phyloP scores from a whole-genome alignment of 2,888 invertebrate genomes.

The Napeogenes sylphis region DNA sequence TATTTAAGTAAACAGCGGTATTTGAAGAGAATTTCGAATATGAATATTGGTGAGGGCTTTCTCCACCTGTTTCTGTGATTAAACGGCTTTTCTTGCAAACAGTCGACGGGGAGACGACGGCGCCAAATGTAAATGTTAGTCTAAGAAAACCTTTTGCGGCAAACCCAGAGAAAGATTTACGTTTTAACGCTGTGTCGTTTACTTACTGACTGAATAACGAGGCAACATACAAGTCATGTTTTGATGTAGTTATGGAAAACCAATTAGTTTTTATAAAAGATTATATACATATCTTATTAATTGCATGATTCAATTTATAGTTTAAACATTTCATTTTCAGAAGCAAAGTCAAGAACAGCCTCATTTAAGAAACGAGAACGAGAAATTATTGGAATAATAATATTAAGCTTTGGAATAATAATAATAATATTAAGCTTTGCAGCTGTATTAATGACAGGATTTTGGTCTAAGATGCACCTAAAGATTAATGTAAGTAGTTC shows the following conservation, averaged over 20 bases:
- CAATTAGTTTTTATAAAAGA: background rate
- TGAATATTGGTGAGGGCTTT: conserved; percentile 61
- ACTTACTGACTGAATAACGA: conserved; percentile 17
- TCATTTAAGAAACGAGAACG: no score
- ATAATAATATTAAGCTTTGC: no score
- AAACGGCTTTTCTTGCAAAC: conserved; percentile 66
- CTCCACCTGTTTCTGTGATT: conserved; percentile 68
- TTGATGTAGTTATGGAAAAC: background rate
- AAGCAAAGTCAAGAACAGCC: no score
- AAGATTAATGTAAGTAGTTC: conserved; percentile 48
- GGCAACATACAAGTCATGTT: conserved; percentile 14
- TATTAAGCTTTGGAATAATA: no score
- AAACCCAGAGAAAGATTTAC: conserved; percentile 58
- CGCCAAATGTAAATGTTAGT: conserved; percentile 69
- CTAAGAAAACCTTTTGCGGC: conserved; percentile 59
- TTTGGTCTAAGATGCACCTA: conserved; percentile 27
- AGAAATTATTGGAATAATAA: no score
- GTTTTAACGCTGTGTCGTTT: conserved; percentile 40
- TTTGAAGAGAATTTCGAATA: conserved; percentile 62
- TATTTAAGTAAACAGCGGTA: conserved; percentile 45
- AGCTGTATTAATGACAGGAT: no score
- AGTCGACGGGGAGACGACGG: conserved; percentile 46
- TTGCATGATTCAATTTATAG: no score
- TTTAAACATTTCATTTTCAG: no score
- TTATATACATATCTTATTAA: no score